phyloP scores from a whole-genome alignment of 2,113 vertebrate species.

The Axis porcinus region DNA sequence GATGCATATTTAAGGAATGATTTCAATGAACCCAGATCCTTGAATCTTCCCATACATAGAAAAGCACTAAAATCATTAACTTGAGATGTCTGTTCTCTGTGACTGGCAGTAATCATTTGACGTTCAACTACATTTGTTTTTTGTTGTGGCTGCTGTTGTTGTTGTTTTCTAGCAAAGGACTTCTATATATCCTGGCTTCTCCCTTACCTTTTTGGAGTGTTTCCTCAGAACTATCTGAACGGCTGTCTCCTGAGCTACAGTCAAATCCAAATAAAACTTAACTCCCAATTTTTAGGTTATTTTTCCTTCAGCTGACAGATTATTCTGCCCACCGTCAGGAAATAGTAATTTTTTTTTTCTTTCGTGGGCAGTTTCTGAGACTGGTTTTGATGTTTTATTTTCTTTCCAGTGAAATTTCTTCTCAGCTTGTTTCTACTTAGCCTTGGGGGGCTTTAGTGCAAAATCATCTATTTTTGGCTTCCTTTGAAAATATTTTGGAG shows the following conservation, averaged over 20 bases:
- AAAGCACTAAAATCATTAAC: background rate
- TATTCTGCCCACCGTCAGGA: background rate
- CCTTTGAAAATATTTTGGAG: conserved; percentile 12
- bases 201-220: background rate
- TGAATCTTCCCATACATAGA: background rate
- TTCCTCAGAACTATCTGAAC: background rate
- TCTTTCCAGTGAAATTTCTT: background rate
- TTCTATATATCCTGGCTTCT: background rate
- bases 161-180: background rate
- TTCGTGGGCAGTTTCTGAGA: background rate
- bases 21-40: background rate
- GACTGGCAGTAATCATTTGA: background rate
- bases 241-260: background rate
- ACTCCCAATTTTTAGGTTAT: background rate
- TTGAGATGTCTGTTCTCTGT: background rate
- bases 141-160: background rate
- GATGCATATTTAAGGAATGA: background rate
- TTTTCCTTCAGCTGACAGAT: background rate
- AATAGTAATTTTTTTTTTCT: background rate
- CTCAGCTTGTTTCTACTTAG: background rate
- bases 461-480: background rate
- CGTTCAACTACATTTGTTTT: background rate
- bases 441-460: background rate
- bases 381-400: background rate
- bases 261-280: background rate